These are phyloP conservation scores for Scalopus aquaticus DNA, from an alignment of 2,113 vertebrate genomes.

Conservation along the genomic window DNA sequence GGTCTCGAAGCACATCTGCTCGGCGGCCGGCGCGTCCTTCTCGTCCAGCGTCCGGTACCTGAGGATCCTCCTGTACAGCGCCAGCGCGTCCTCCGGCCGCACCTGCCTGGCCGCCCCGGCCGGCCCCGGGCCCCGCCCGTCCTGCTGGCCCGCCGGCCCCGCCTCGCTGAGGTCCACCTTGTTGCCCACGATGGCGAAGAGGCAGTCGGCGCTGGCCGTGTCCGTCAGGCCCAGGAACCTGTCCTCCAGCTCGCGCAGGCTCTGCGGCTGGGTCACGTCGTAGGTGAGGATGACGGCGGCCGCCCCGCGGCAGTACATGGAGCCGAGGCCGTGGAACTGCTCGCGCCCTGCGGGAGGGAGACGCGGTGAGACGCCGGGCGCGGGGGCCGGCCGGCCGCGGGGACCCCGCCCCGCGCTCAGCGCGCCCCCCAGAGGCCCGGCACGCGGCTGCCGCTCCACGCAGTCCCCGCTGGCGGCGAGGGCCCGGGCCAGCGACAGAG, in stretches of 20 bases:
- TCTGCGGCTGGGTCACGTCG: slow-evolving; percentile 93
- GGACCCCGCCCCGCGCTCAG: too few species aligned
- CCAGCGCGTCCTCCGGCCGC: slow-evolving; percentile 88
- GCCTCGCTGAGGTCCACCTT: slow-evolving; percentile 93
- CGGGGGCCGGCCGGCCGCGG: too few species aligned
- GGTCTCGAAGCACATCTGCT: slow-evolving; percentile 97
- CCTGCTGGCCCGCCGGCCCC: slow-evolving; percentile 47
- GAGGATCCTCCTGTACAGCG: slow-evolving; percentile 92
- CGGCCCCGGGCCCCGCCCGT: slow-evolving; percentile 34
- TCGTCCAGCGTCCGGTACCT: slow-evolving; percentile 94
- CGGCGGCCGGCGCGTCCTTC: slow-evolving; percentile 88
- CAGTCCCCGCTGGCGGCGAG: too few species aligned
- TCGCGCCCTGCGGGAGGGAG: slow-evolving; percentile 89
- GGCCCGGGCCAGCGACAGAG: too few species aligned
- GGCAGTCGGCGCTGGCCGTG: slow-evolving; percentile 93
- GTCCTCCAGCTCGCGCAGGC: slow-evolving; percentile 94
- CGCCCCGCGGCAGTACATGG: slow-evolving; percentile 97
- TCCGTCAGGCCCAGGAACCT: slow-evolving; percentile 96
- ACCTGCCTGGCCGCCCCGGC: slow-evolving; percentile 86
- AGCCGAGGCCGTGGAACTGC: slow-evolving; percentile 97
- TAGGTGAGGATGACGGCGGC: slow-evolving; percentile 95
- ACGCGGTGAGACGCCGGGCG: too few species aligned
- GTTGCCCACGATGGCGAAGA: slow-evolving; percentile 96
- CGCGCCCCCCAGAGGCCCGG: too few species aligned
- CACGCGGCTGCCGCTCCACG: too few species aligned